Percentiles rank a stretch among this genome's conserved stretches.
Conservation (phyloP, 1,140 invertebrate genomes). For the Lepidotrigona ventralis region DNA sequence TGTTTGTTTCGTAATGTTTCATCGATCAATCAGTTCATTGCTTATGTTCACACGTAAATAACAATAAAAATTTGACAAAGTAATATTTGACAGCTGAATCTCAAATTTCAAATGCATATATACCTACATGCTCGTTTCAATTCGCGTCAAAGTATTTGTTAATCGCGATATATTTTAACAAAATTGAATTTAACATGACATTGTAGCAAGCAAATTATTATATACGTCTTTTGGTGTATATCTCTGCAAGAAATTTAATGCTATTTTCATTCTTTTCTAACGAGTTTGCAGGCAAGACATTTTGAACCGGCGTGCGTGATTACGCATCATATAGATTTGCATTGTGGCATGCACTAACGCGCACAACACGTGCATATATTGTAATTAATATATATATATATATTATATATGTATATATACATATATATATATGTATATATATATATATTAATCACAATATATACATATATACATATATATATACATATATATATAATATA, state of each 20-base stretch:
- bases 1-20: no score
- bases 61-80: neutral
- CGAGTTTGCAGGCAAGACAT: neutral
- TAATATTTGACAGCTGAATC: neutral
- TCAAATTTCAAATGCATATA: neutral
- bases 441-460: no score
- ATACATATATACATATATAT: no score
- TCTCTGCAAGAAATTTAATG: neutral
- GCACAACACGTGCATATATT: slow-evolving; percentile 8
- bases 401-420: no score
- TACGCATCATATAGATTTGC: slow-evolving; percentile 1
- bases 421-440: no score
- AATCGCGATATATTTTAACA: neutral
- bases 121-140: neutral
- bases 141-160: neutral
- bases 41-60: neutral
- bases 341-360: neutral
- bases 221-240: no score
- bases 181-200: neutral
- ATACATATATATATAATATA: no score
- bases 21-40: neutral
- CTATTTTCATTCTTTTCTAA: neutral
- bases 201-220: neutral
- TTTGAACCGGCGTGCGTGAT: slow-evolving; percentile 4
- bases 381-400: neutral